Conservation (phyloP, 1,140 invertebrate genomes). For the Drosophila elegans region DNA sequence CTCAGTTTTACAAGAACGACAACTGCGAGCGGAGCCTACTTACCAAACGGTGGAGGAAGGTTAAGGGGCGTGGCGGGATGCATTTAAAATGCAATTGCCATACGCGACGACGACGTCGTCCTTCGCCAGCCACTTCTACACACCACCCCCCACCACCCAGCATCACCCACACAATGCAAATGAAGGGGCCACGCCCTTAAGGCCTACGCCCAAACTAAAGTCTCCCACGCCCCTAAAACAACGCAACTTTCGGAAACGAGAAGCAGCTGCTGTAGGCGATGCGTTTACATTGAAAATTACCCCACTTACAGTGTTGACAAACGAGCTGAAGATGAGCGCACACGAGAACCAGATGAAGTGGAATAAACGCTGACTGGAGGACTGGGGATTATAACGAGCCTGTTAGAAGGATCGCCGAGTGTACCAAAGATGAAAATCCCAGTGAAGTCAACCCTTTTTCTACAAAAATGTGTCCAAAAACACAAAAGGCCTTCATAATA, state of each 20-base stretch:
- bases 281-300: conserved; percentile 81
- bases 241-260: conserved; percentile 6
- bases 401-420: conserved; percentile 3
- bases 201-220: conserved; percentile 52
- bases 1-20: conserved; percentile 43
- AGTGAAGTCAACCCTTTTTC: too few species aligned
- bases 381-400: neutral
- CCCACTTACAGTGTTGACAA: conserved; percentile 74
- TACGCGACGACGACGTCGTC: conserved; percentile 20
- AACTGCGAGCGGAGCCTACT: conserved; percentile 27
- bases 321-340: conserved; percentile 50
- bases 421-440: neutral
- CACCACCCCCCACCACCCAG: too few species aligned
- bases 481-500: too few species aligned
- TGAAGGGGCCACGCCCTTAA: conserved; percentile 58
- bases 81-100: conserved; percentile 74
- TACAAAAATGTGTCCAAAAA: too few species aligned
- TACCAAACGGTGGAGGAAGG: conserved; percentile 7
- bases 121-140: neutral
- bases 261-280: conserved; percentile 68
- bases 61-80: conserved; percentile 34
- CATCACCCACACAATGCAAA: conserved; percentile 59
- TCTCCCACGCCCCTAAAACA: conserved; percentile 17
- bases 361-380: neutral
- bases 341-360: conserved; percentile 15